Conservation (phyloP, 1,140 invertebrate species). For the Teleopsis dalmanni region DNA sequence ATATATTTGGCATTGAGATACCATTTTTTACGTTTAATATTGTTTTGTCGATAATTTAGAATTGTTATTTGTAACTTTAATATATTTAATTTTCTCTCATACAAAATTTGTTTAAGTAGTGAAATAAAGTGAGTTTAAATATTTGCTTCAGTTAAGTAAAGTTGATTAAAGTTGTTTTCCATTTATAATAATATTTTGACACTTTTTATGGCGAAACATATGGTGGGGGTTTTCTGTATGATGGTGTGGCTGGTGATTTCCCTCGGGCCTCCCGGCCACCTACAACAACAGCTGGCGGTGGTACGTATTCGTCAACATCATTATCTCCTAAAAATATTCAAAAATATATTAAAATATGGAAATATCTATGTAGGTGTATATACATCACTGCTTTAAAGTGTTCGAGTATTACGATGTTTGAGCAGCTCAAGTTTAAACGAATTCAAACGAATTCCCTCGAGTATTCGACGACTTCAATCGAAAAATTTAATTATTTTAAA, state of each 20-base stretch:
- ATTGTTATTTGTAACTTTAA: too few relatives aligned
- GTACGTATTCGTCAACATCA: slow-evolving; percentile 64
- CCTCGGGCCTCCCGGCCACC: slow-evolving; percentile 58
- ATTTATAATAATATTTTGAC: slow-evolving; percentile 1
- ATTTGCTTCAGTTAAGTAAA: too few relatives aligned
- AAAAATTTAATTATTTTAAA: too few relatives aligned
- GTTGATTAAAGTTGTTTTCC: background rate
- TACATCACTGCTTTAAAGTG: background rate
- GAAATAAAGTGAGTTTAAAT: too few relatives aligned
- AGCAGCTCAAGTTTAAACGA: too few relatives aligned
- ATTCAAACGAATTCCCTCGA: too few relatives aligned
- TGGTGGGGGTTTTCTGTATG: slow-evolving; percentile 82
- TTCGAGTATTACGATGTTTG: background rate
- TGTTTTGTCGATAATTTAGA: too few relatives aligned
- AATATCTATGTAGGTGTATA: background rate
- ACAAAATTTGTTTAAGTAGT: too few relatives aligned
- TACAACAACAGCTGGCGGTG: slow-evolving; percentile 69
- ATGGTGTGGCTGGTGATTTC: slow-evolving; percentile 60
- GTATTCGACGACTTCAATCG: too few relatives aligned
- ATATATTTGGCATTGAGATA: too few relatives aligned
- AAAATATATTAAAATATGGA: background rate
- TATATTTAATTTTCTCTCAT: too few relatives aligned
- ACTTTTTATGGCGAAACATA: slow-evolving; percentile 80
- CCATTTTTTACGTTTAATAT: too few relatives aligned
- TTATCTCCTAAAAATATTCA: slow-evolving; percentile 28